Conservation (phyloP, 2,888 invertebrate species). For the Hanleya hanleyi region DNA sequence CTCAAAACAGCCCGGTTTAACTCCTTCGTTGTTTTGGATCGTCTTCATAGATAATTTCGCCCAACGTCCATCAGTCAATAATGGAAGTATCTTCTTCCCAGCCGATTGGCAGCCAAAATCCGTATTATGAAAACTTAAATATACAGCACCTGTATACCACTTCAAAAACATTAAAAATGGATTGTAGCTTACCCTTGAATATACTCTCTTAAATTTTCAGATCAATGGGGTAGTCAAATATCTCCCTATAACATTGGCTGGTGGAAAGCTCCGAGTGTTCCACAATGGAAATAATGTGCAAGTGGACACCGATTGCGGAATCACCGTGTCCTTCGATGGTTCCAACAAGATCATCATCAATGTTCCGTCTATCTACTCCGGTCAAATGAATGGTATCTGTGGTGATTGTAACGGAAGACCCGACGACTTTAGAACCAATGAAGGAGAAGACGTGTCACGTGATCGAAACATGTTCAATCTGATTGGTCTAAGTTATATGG, state of each 20-base stretch:
- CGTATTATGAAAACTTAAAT: too few relatives aligned
- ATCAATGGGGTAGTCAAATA: conserved; percentile 25
- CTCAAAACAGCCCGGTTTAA: too few relatives aligned
- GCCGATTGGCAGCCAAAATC: too few relatives aligned
- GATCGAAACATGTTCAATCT: conserved; percentile 20
- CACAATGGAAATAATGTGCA: conserved; percentile 26
- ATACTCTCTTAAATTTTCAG: conserved; percentile 20
- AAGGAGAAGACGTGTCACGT: conserved; percentile 35
- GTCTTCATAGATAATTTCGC: too few relatives aligned
- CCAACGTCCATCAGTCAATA: too few relatives aligned
- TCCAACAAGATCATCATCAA: conserved; percentile 31
- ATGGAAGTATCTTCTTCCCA: too few relatives aligned
- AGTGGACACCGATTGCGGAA: conserved; percentile 36
- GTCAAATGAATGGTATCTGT: conserved; percentile 43
- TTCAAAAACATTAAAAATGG: too few relatives aligned
- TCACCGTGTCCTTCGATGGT: conserved; percentile 45
- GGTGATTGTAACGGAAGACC: conserved; percentile 48
- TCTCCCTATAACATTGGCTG: conserved; percentile 24
- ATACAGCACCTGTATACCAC: too few relatives aligned
- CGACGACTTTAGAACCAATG: conserved; percentile 39
- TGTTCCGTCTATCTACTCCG: conserved; percentile 32
- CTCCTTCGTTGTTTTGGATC: too few relatives aligned
- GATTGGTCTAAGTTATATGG: conserved; percentile 42
- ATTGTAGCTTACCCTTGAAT: too few relatives aligned
- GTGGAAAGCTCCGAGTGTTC: conserved; percentile 25